These are phyloP conservation scores for Pangasius krempfi DNA, from an alignment of 2,797 vertebrate species.

Conservation along the genomic window DNA sequence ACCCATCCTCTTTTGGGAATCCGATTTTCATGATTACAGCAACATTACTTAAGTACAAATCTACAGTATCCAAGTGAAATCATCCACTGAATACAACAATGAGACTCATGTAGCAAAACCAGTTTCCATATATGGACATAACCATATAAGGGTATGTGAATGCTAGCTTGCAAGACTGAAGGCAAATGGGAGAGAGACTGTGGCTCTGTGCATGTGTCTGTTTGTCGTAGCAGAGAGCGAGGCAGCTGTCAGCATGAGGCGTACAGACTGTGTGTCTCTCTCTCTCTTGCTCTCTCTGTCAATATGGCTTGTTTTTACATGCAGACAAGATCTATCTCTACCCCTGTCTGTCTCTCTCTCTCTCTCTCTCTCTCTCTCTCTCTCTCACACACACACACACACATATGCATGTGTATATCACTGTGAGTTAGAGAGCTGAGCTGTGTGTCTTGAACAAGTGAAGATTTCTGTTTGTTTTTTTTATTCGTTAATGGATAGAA, in stretches of 20 bases:
- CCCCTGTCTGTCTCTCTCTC: neutral
- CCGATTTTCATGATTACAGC: neutral
- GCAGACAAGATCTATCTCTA: constrained; percentile 11
- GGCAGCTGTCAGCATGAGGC: constrained; percentile 6
- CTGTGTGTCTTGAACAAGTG: neutral
- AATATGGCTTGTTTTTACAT: constrained; percentile 21
- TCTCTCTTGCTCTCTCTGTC: constrained; percentile 5
- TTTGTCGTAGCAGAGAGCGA: constrained; percentile 4
- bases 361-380: neutral
- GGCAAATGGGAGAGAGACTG: neutral
- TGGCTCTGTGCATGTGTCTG: constrained; percentile 5
- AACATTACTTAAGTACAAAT: neutral
- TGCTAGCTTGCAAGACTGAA: neutral
- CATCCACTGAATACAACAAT: no score
- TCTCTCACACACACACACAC: neutral
- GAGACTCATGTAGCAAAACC: neutral
- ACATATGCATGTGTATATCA: neutral
- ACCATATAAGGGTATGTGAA: constrained; percentile 24
- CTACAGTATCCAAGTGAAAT: neutral
- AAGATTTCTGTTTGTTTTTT: neutral
- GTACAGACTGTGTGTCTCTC: neutral
- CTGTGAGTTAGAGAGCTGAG: constrained; percentile 17
- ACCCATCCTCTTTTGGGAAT: neutral
- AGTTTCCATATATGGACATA: constrained; percentile 26
- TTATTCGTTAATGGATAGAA: neutral